These are phyloP conservation scores for Drepana arcuata DNA, from an alignment of 1,140 invertebrate species.

Conservation along the genomic window DNA sequence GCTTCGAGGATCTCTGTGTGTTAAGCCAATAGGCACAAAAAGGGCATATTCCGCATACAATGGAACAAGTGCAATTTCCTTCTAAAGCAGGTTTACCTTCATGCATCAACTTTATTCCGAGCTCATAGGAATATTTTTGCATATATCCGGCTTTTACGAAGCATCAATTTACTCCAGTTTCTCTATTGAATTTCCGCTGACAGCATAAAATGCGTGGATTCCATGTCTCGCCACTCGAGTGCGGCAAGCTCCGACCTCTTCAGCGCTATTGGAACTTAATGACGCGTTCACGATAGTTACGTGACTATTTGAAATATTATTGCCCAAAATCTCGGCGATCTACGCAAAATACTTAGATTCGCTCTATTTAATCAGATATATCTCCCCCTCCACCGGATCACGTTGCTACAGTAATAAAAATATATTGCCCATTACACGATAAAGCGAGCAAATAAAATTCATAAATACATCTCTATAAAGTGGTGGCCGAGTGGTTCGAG, in stretches of 20 bases:
- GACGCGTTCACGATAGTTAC: slow-evolving; percentile 16
- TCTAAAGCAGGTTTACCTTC: slow-evolving; percentile 3
- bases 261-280: slow-evolving; percentile 25
- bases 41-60: too few species aligned
- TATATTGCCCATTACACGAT: too few species aligned
- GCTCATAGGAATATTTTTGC: slow-evolving; percentile 25
- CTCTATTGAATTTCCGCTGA: slow-evolving; percentile 31
- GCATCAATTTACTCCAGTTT: slow-evolving; percentile 19
- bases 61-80: slow-evolving; percentile 8
- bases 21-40: too few species aligned
- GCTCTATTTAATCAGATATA: too few species aligned
- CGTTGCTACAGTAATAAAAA: too few species aligned
- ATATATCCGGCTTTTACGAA: slow-evolving; percentile 10
- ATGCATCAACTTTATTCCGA: slow-evolving; percentile 16
- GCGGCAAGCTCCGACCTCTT: slow-evolving; percentile 7
- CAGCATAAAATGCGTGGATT: slow-evolving; percentile 21
- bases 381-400: too few species aligned
- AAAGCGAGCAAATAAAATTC: too few species aligned
- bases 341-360: too few species aligned
- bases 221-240: slow-evolving; percentile 6
- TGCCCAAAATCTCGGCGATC: slow-evolving; percentile 4
- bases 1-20: too few species aligned
- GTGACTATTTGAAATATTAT: slow-evolving; percentile 18
- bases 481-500: too few species aligned
- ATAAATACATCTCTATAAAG: too few species aligned